Evolutionary conservation across 2,888 invertebrate species (phyloP).

Genomic region (Drosophila prostipennis): DNA sequence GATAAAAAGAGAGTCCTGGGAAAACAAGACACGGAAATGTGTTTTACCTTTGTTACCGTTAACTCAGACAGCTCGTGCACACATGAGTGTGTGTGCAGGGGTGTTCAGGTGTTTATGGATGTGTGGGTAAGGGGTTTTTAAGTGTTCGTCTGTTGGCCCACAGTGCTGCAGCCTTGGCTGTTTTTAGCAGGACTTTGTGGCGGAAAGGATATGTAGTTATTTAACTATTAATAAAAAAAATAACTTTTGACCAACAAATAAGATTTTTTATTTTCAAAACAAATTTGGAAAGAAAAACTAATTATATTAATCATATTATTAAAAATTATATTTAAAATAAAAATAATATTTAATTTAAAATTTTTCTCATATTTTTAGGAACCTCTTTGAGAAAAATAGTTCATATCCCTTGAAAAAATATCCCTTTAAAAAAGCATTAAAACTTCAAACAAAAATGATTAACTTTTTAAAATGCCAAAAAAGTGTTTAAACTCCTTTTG

Average conservation of each 20-base stretch:
- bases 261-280: no score
- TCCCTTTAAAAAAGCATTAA: no score
- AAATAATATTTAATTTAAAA: neutral
- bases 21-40: constrained; percentile 15
- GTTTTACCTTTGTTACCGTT: constrained; percentile 9
- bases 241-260: no score
- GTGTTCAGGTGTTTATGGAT: constrained; percentile 9
- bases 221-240: neutral
- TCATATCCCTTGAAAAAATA: no score
- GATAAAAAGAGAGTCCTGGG: constrained; percentile 34
- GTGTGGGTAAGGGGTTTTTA: constrained; percentile 30
- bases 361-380: no score
- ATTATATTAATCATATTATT: neutral
- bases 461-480: no score
- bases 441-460: no score
- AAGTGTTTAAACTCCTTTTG: neutral
- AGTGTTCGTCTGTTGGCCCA: constrained; percentile 33
- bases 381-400: no score
- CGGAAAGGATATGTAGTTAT: neutral
- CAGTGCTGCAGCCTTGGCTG: constrained; percentile 10
- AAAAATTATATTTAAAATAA: neutral
- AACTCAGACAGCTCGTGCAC: constrained; percentile 7
- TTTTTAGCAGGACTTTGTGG: constrained; percentile 5
- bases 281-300: neutral
- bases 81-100: constrained; percentile 7